Conservation (phyloP, 1,140 invertebrate genomes). For the Drosophila elegans region DNA sequence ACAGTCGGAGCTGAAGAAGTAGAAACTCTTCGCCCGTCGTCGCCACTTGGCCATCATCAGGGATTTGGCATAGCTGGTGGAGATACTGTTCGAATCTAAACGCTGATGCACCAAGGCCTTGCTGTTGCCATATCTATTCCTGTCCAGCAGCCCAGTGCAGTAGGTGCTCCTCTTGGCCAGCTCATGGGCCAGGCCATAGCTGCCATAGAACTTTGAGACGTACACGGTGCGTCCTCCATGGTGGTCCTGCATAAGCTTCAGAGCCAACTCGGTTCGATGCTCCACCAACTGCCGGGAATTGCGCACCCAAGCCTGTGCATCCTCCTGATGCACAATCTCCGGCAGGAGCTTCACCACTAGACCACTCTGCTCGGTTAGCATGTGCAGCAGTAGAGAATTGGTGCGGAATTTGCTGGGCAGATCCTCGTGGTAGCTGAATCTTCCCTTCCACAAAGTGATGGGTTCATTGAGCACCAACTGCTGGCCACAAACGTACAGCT, state of each 20-base stretch:
- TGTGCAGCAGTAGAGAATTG: constrained; percentile 55
- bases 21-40: constrained; percentile 55
- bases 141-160: constrained; percentile 67
- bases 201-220: constrained; percentile 69
- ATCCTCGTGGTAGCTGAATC: constrained; percentile 52
- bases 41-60: constrained; percentile 77
- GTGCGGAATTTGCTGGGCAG: constrained; percentile 47
- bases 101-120: constrained; percentile 63
- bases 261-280: constrained; percentile 43
- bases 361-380: constrained; percentile 64
- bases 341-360: constrained; percentile 60
- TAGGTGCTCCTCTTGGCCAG: constrained; percentile 56
- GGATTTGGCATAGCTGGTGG: constrained; percentile 56
- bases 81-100: constrained; percentile 48
- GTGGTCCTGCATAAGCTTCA: constrained; percentile 55
- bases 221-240: constrained; percentile 61
- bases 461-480: constrained; percentile 66
- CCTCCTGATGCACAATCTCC: constrained; percentile 44
- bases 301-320: constrained; percentile 32
- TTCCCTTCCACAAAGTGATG: constrained; percentile 59
- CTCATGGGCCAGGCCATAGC: constrained; percentile 64
- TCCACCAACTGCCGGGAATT: constrained; percentile 65
- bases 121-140: constrained; percentile 71
- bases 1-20: constrained; percentile 73
- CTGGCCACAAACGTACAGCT: constrained; percentile 62